Evolutionary conservation across 2,888 invertebrate species (phyloP).

Genomic region (Drosophila borborema): DNA sequence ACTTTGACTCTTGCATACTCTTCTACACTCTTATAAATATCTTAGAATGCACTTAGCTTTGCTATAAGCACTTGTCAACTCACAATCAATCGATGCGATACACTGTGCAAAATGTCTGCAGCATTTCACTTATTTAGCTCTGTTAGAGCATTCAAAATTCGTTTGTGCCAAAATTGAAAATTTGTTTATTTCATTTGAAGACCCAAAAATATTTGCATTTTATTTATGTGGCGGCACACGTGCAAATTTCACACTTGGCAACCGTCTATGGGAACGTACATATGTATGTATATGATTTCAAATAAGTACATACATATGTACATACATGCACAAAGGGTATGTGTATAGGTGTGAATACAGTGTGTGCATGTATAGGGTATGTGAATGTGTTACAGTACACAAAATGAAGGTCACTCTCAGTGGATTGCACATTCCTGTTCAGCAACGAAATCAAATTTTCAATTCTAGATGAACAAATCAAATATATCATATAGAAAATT

Average conservation of each 20-base stretch:
- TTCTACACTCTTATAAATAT: background rate
- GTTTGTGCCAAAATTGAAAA: background rate
- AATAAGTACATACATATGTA: background rate
- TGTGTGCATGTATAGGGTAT: background rate
- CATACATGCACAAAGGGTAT: background rate
- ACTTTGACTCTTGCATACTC: background rate
- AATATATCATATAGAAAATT: background rate
- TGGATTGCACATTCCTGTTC: constrained; percentile 2
- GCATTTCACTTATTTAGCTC: background rate
- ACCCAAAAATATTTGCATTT: constrained; percentile 21
- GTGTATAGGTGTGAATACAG: background rate
- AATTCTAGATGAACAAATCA: too few species aligned
- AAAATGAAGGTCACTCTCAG: constrained; percentile 7
- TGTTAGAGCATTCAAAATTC: constrained; percentile 1
- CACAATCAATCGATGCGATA: background rate
- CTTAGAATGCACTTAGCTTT: background rate
- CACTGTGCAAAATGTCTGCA: too few species aligned
- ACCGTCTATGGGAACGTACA: constrained; percentile 7
- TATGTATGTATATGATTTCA: background rate
- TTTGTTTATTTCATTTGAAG: constrained; percentile 11
- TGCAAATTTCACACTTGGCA: constrained; percentile 28
- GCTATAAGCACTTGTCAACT: background rate
- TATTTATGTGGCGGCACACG: constrained; percentile 17
- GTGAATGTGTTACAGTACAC: constrained; percentile 2
- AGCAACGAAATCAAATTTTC: background rate